Conservation (phyloP, 2,797 vertebrate species). For the Lagocephalus sceleratus region DNA sequence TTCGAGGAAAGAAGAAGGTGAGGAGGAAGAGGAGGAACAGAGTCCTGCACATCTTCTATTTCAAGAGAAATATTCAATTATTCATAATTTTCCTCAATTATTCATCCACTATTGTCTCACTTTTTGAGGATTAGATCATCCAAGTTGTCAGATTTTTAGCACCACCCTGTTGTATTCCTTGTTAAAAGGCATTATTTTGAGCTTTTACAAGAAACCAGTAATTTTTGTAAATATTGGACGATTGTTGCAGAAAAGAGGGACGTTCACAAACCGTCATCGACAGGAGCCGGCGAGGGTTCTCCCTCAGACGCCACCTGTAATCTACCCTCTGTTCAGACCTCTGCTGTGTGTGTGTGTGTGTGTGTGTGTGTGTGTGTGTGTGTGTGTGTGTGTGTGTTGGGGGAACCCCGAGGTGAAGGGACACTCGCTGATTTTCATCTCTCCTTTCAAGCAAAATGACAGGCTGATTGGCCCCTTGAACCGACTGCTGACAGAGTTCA, state of each 20-base stretch:
- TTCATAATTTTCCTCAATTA: too few relatives aligned
- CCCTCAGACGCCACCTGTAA: slow-evolving; percentile 53
- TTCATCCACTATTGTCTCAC: too few relatives aligned
- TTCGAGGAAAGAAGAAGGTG: slow-evolving; percentile 10
- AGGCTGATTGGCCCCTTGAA: slow-evolving; percentile 37
- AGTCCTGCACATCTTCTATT: too few relatives aligned
- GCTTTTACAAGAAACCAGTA: too few relatives aligned
- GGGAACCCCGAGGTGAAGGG: slow-evolving; percentile 28
- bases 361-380: too few relatives aligned
- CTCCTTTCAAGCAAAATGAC: slow-evolving; percentile 42
- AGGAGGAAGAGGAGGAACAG: not conserved
- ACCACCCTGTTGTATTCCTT: too few relatives aligned
- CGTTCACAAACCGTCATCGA: not conserved
- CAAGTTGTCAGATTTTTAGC: not conserved
- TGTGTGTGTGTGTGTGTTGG: not conserved
- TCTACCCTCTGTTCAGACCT: slow-evolving; percentile 52
- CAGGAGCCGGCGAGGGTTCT: too few relatives aligned
- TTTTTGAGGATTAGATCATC: too few relatives aligned
- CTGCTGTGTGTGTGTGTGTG: not conserved
- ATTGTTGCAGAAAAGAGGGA: not conserved
- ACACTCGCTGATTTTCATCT: slow-evolving; percentile 49
- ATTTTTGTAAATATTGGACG: too few relatives aligned
- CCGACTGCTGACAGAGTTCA: slow-evolving; percentile 49
- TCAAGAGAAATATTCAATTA: too few relatives aligned
- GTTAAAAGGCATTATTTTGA: too few relatives aligned